These are phyloP conservation scores for Dromiciops gliroides DNA, from an alignment of 2,113 vertebrate species.

Conservation along the genomic window DNA sequence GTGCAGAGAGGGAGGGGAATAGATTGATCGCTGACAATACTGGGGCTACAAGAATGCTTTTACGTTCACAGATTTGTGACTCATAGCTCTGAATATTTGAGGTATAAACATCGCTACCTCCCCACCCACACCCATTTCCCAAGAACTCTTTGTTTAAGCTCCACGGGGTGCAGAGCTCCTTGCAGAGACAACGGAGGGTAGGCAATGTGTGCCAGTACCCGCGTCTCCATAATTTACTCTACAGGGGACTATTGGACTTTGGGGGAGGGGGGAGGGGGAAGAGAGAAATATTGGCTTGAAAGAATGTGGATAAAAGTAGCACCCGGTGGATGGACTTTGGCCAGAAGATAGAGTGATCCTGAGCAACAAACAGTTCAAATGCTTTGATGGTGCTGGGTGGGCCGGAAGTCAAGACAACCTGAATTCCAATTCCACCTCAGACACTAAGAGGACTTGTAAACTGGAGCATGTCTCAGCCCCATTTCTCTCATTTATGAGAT, in stretches of 20 bases:
- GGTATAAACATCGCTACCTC: not conserved
- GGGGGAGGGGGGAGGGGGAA: accelerated
- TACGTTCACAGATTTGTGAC: not conserved
- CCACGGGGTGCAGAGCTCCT: not conserved
- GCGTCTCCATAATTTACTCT: not conserved
- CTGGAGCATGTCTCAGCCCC: not conserved
- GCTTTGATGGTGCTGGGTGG: too few species aligned
- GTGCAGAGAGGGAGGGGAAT: not conserved
- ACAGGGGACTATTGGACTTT: not conserved
- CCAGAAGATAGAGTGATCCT: not conserved
- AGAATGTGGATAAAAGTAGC: not conserved
- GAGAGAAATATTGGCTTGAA: not conserved
- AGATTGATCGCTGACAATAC: not conserved
- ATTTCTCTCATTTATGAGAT: not conserved
- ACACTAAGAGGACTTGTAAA: not conserved
- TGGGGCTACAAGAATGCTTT: not conserved
- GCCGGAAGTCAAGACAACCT: accelerated
- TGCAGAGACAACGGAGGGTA: not conserved
- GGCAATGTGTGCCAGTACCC: not conserved
- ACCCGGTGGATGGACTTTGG: not conserved
- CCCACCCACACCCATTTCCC: not conserved
- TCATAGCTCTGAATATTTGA: not conserved
- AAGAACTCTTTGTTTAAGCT: not conserved
- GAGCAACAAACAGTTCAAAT: too few species aligned
- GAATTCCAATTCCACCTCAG: not conserved